Base-by-base conservation (phyloP, 2,113 vertebrate genomes). In the Pelusios castaneus region DNA sequence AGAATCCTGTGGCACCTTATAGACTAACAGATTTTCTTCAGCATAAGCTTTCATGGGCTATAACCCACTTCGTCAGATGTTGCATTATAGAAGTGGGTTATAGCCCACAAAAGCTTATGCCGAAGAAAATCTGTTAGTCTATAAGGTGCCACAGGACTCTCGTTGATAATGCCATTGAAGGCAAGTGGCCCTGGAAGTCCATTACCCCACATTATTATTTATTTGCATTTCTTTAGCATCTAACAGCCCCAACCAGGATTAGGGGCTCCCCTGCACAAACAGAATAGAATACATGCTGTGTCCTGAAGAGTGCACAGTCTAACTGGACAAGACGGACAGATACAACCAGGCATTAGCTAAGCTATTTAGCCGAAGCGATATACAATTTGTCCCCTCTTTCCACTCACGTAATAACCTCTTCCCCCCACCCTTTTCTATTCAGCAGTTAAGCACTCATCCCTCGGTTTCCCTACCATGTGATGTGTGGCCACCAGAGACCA, bases 321-420 rank as follows among this genome's bases (percentile, higher is more conserved):
- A 60, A 31, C 58, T 60, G 29, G 27, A 31, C 78, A n/a, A 51
- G 82, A 38, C 22, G 25, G 78, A 29, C 60, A 84, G 67, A 4
- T 0, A 10, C 0, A 4, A 14, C 6, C 34, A 45, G 7, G 17
- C 29, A 29, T 1, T 29, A 8, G 1, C 67, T 25, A 0, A 38
- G 5, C 43, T 14, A 13, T 0, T 4, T 0, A 0, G 34, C 1
- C 49, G 91, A 19, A 89, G 77, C 73, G 83, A 88, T 70, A 31
- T 4, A 5, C 4, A 47, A 24, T 49, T 24, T 80, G 60, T 55
- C 67, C 8, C 54, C 73, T 38, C 19, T 21, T 38, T 29, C 25
- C 56, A 81, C 43, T 29, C 67, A 38, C 67, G 38, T 70, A n/a
- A 70, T 14, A 38, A 38, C n/a, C 67, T 25, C n/a, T 16, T 82